Evolutionary conservation across 1,140 invertebrate species (phyloP).

Genomic region (Luehdorfia chinensis): DNA sequence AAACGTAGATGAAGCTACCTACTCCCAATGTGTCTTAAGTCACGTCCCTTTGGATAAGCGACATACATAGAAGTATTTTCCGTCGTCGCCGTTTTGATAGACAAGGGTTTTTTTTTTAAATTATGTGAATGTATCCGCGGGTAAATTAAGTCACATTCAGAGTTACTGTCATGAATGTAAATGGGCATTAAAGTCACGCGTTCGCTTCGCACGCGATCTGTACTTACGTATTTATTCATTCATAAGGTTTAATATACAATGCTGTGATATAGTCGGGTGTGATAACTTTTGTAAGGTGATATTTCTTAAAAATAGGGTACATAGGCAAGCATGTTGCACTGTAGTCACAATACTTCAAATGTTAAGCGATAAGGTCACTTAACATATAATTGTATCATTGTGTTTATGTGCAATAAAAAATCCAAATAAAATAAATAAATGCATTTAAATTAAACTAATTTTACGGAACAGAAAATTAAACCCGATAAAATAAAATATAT

Average conservation of each 20-base stretch:
- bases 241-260: conserved; percentile 12
- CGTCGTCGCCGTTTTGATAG: conserved; percentile 26
- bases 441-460: no score
- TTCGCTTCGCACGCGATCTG: conserved; percentile 16
- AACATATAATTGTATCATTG: no score
- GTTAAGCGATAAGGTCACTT: no score
- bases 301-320: no score
- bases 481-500: no score
- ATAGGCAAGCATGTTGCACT: no score
- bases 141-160: conserved; percentile 30
- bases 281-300: no score
- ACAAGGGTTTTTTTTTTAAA: conserved; percentile 28
- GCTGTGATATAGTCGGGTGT: no score
- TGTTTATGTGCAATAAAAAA: no score
- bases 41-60: conserved; percentile 18
- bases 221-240: conserved; percentile 15
- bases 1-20: conserved; percentile 7
- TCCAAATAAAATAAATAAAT: no score
- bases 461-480: no score
- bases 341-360: no score
- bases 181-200: conserved; percentile 26
- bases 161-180: conserved; percentile 27
- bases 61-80: conserved; percentile 20
- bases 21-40: conserved; percentile 11
- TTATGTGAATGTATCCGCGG: conserved; percentile 19